Evolutionary conservation across 2,797 vertebrate species (phyloP).

Genomic region (Myotis vivesi): DNA sequence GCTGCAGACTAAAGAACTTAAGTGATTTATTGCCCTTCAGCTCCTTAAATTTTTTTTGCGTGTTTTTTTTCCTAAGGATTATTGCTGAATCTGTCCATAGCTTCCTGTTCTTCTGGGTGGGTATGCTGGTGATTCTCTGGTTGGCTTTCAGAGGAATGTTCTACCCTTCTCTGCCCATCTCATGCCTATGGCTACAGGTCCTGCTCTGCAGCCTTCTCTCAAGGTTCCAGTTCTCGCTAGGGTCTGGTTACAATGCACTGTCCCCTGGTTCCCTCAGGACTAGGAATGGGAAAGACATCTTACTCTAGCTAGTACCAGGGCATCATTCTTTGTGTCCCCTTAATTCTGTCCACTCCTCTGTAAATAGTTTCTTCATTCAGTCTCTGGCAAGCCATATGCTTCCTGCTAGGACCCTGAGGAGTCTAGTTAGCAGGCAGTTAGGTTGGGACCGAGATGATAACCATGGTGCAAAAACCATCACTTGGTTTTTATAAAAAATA

Average conservation of each 20-base stretch:
- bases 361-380: constrained; percentile 8
- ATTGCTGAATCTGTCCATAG: not conserved
- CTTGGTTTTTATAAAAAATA: constrained; percentile 66
- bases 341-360: constrained; percentile 6
- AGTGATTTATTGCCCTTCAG: constrained; percentile 26
- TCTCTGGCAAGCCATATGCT: constrained; percentile 19
- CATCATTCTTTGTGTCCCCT: not conserved
- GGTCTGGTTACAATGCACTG: not conserved
- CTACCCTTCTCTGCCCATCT: not conserved
- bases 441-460: constrained; percentile 40
- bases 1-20: not conserved
- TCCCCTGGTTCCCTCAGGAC: not conserved
- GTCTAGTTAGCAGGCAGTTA: constrained; percentile 27
- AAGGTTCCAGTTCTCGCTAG: not conserved
- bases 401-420: constrained; percentile 32
- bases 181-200: not conserved
- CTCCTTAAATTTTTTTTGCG: not conserved
- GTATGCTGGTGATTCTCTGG: not conserved
- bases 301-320: not conserved
- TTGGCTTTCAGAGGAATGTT: not conserved
- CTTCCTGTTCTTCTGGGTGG: not conserved
- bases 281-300: not conserved
- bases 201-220: not conserved
- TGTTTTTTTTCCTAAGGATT: not conserved
- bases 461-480: constrained; percentile 73